Conservation (phyloP, 2,888 invertebrate species). For the Catocala sponsa region DNA sequence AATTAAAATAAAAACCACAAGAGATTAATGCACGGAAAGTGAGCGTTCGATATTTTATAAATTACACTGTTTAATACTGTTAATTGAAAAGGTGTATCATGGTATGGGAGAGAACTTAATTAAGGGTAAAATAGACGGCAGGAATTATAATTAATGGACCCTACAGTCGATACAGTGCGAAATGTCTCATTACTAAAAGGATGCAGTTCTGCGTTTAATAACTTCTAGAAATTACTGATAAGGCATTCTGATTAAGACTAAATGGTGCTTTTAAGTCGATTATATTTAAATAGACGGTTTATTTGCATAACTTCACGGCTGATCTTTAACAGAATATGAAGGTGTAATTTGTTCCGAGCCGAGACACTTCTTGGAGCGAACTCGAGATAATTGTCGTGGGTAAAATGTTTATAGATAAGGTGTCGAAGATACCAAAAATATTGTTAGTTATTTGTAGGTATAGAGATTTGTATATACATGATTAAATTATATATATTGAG, state of each 20-base stretch:
- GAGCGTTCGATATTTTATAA: constrained; percentile 7
- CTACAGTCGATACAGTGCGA: constrained; percentile 34
- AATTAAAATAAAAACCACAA: constrained; percentile 4
- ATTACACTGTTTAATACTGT: constrained; percentile 20
- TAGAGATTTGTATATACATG: no score
- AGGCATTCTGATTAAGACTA: constrained; percentile 31
- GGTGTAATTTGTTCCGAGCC: neutral
- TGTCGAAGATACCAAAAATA: no score
- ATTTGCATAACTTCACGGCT: constrained; percentile 2
- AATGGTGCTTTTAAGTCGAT: constrained; percentile 21
- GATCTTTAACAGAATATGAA: neutral
- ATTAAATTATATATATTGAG: no score
- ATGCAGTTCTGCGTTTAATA: constrained; percentile 33
- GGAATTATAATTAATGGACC: constrained; percentile 18
- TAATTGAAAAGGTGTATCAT: constrained; percentile 50
- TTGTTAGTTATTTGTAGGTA: no score
- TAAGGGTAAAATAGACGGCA: constrained; percentile 36
- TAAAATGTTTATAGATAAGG: no score
- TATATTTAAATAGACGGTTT: neutral
- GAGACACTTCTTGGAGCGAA: neutral
- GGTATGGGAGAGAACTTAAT: constrained; percentile 45
- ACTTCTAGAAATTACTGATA: constrained; percentile 38
- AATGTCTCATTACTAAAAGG: constrained; percentile 47
- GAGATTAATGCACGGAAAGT: constrained; percentile 3
- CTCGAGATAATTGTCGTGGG: no score